Base-by-base conservation (phyloP, 1,140 invertebrate species). In the Caenorhabditis elegans region DNA sequence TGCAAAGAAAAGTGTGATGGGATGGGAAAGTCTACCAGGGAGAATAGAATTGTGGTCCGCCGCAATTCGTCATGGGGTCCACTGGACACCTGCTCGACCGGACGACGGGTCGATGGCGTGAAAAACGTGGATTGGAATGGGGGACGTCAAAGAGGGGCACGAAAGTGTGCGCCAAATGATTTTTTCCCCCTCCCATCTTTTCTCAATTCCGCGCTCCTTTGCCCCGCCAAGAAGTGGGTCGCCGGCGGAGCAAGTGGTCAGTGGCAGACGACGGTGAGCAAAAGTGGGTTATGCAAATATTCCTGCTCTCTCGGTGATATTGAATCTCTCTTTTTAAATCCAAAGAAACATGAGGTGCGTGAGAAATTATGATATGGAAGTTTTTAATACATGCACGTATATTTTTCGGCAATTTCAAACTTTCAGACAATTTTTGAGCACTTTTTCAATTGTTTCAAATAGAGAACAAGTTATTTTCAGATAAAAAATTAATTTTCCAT, bases 41-140 rank as follows among this genome's bases (percentile, higher is more conserved):
- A 17, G n/a, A 70, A 39, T 19, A 11, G 26, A 60, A 60, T 43
- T 70, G 60, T 70, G 60, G 60, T 70, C 60, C 60, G 60, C 60
- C 60, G n/a, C 60, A 70, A 70, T 70, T 70, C 34, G 34, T 70
- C 34, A 39, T 15, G 34, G 39, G 39, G 39, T 13, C 60, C n/a
- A 22, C 1, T 17, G 26, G 60, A 70, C 60, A 70, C 60, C 60
- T 70, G 60, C 60, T 70, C 60, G 31, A 22, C 34, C n/a, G 34
- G 60, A 24, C 49, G 4, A 17, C 13, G 60, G 15, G 60, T 31
- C n/a, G 60, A 70, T 70, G 60, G 60, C 22, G 60, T 70, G 60
- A 70, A 70, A 70, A 70, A 70, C 26, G 60, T 39, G 60, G 60
- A 22, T 70, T 43, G 5, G 34, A 70, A 70, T 39, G 60, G 13